phyloP scores from a whole-genome alignment of 2,797 vertebrate genomes.

The Pipistrellus pygmaeus region DNA sequence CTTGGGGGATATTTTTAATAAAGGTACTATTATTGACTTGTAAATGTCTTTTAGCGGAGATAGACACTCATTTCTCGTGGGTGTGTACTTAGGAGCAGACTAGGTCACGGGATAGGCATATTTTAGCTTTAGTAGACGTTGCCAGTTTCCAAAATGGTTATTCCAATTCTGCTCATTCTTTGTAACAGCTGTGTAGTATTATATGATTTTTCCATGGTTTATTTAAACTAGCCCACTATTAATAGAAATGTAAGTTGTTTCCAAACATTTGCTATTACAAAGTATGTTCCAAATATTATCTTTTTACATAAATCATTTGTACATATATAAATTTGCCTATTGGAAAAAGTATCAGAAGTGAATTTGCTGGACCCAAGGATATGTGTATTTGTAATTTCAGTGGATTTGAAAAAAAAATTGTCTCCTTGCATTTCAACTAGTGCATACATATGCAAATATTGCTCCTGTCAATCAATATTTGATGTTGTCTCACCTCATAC shows the following conservation, averaged over 20 bases:
- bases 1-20: neutral
- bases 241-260: constrained; percentile 53
- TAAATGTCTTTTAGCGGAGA: neutral
- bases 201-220: constrained; percentile 14
- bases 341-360: neutral
- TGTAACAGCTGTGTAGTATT: neutral
- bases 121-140: neutral
- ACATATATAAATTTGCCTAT: neutral
- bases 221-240: constrained; percentile 46
- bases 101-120: neutral
- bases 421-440: neutral
- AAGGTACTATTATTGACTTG: neutral
- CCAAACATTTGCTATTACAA: constrained; percentile 42
- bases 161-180: constrained; percentile 33
- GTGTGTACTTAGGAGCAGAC: neutral
- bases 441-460: neutral
- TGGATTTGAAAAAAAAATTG: neutral
- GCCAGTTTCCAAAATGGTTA: neutral
- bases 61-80: neutral
- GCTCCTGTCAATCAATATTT: neutral
- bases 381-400: neutral
- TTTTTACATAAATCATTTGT: neutral
- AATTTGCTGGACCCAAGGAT: neutral
- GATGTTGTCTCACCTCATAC: neutral
- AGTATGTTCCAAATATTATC: constrained; percentile 32